These are phyloP conservation scores for Pogonomyrmex californicus DNA, from an alignment of 1,140 invertebrate genomes.

Conservation along the genomic window DNA sequence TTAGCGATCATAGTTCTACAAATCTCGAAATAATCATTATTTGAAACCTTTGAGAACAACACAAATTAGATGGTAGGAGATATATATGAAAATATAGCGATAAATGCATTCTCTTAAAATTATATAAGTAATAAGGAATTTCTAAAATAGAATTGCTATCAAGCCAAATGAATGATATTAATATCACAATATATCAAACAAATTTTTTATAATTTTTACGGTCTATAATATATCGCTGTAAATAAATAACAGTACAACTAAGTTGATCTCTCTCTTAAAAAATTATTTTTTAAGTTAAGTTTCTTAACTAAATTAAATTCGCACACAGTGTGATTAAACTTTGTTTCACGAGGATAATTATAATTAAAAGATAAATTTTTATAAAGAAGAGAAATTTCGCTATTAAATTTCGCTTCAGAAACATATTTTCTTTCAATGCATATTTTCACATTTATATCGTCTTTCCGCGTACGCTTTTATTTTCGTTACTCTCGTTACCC, in stretches of 20 bases:
- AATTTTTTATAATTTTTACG: not conserved
- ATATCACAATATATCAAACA: not conserved
- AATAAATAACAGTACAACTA: not conserved
- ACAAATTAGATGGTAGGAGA: not conserved
- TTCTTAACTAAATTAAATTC: conserved; percentile 17
- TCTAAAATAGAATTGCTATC: not conserved
- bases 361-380: not conserved
- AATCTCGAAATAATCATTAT: not conserved
- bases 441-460: not conserved
- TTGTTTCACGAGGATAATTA: not conserved
- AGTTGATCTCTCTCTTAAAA: not conserved
- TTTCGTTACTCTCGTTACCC: conserved; percentile 22
- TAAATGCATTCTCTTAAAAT: not conserved
- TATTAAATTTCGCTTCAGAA: not conserved
- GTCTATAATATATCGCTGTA: not conserved
- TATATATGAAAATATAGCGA: not conserved
- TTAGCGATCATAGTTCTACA: not conserved
- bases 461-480: not conserved
- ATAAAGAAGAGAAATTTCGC: not conserved
- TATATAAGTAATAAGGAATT: not conserved
- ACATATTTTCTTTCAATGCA: not conserved
- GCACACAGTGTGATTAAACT: not conserved
- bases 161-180: conserved; percentile 24
- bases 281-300: conserved; percentile 9
- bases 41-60: not conserved